These are phyloP conservation scores for Lanistes nyassanus DNA, from an alignment of 1,140 invertebrate species.

Conservation along the genomic window DNA sequence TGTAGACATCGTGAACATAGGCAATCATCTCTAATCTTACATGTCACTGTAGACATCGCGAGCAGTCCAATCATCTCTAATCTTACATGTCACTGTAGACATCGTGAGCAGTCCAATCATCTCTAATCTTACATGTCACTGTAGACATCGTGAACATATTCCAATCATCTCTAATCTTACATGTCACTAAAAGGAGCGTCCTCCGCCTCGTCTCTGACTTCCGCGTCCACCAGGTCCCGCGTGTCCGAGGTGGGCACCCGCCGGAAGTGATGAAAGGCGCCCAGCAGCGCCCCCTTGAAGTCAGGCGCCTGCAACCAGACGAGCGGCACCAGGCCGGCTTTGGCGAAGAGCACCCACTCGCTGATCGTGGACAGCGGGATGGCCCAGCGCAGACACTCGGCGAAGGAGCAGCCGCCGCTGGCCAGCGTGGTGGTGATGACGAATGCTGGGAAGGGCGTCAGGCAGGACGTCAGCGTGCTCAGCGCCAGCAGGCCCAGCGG, in stretches of 20 bases:
- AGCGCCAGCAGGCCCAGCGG: conserved; percentile 21
- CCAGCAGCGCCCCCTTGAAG: conserved; percentile 23
- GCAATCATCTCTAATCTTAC: no score
- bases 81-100: no score
- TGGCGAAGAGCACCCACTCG: conserved; percentile 40
- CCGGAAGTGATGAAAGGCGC: conserved; percentile 32
- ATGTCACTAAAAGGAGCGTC: conserved; percentile 34
- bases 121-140: no score
- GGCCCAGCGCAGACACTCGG: conserved; percentile 28
- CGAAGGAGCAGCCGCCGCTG: conserved; percentile 22
- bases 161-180: conserved; percentile 12
- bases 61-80: no score
- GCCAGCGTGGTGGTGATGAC: conserved; percentile 31
- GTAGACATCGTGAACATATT: not conserved
- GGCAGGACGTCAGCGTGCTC: conserved; percentile 23
- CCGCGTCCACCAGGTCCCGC: conserved; percentile 22
- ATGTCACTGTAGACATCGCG: no score
- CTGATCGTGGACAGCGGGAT: conserved; percentile 32
- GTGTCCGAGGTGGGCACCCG: conserved; percentile 32
- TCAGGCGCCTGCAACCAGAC: conserved; percentile 27
- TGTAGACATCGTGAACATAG: no score
- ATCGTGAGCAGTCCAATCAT: no score
- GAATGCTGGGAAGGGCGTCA: conserved; percentile 33
- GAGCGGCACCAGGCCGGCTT: conserved; percentile 36
- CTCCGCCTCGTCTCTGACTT: conserved; percentile 24